Conservation (phyloP, 2,888 invertebrate species). For the Tetanocera ferruginea region DNA sequence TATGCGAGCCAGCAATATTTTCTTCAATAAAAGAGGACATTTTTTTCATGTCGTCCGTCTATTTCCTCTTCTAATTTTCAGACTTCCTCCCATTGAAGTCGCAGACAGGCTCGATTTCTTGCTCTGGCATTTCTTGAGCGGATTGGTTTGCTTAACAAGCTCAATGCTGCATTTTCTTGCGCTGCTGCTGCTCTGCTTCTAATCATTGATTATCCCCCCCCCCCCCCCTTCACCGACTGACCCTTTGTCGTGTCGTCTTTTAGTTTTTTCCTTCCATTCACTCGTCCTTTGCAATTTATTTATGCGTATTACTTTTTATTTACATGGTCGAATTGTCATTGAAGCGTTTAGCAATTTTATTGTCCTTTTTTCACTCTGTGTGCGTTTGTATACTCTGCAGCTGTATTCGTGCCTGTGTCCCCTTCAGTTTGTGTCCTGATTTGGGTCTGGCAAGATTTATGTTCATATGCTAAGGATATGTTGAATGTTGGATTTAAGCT, state of each 20-base stretch:
- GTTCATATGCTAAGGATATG: constrained; percentile 60
- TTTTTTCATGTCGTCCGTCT: background rate
- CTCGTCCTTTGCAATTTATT: constrained; percentile 28
- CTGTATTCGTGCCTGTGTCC: background rate
- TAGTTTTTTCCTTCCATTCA: background rate
- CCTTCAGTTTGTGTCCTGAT: background rate
- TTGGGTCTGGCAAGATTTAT: constrained; percentile 58
- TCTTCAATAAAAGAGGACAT: too few relatives aligned
- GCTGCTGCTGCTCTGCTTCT: background rate
- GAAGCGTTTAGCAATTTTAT: constrained; percentile 64
- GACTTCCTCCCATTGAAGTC: background rate
- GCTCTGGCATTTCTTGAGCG: background rate
- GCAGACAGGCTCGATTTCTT: background rate
- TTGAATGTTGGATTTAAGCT: constrained; percentile 31
- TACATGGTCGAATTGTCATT: constrained; percentile 63
- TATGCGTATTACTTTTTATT: constrained; percentile 46
- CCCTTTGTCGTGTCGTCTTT: background rate
- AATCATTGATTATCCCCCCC: constrained; percentile 11
- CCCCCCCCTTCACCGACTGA: background rate
- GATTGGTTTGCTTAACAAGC: constrained; percentile 20
- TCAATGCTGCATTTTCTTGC: constrained; percentile 3
- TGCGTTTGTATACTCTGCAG: background rate
- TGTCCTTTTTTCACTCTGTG: constrained; percentile 48
- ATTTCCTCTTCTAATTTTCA: background rate
- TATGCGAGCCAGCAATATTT: constrained; percentile 14